Evolutionary conservation across 1,140 invertebrate species (phyloP).

Genomic region (Galendromus occidentalis): DNA sequence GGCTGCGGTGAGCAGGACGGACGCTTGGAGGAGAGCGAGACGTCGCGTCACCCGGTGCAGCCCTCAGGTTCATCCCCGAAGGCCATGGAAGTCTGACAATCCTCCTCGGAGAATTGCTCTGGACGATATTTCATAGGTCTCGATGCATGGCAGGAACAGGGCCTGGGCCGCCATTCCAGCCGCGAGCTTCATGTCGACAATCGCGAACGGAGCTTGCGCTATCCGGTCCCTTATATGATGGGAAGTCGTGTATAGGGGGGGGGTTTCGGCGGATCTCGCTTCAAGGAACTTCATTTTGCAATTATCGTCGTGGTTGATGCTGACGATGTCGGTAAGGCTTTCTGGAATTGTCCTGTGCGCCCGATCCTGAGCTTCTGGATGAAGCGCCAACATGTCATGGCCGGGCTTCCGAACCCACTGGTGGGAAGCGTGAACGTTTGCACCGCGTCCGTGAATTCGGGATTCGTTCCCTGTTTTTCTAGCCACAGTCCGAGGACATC

Average conservation of each 20-base stretch:
- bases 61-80: neutral
- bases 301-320: neutral
- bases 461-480: neutral
- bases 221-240: neutral
- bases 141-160: neutral
- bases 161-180: neutral
- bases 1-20: neutral
- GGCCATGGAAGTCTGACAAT: neutral
- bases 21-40: neutral
- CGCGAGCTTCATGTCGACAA: neutral
- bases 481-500: neutral
- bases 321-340: neutral
- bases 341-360: constrained; percentile 33
- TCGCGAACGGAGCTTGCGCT: neutral
- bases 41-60: neutral
- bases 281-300: neutral
- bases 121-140: neutral
- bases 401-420: constrained; percentile 42
- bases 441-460: constrained; percentile 32
- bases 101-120: neutral
- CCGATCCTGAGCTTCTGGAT: constrained; percentile 36
- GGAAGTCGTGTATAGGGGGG: neutral
- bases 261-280: neutral
- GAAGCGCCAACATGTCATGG: constrained; percentile 34
- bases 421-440: constrained; percentile 43